A percentile compares a stretch with the other conserved stretches of the same genome.
phyloP scores from a whole-genome alignment of 2,797 vertebrate species.

The Novumbra hubbsi region DNA sequence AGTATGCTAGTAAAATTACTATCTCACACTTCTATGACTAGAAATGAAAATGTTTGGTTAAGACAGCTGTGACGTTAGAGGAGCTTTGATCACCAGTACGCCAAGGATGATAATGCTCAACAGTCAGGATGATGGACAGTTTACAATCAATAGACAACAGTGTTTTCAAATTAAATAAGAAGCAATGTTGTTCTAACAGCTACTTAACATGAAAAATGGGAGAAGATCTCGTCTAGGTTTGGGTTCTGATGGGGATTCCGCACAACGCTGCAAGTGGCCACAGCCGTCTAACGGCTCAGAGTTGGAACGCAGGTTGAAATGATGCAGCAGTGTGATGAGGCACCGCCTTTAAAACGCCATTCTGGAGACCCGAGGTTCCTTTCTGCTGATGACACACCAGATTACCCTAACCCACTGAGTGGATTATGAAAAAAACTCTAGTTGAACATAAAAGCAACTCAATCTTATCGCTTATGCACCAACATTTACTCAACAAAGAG shows the following conservation, averaged over 20 bases:
- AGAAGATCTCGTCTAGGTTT: neutral
- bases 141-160: neutral
- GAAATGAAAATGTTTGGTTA: neutral
- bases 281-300: too few relatives aligned
- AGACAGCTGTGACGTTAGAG: neutral
- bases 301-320: too few relatives aligned
- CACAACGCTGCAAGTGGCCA: too few relatives aligned
- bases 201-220: neutral
- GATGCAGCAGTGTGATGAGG: too few relatives aligned
- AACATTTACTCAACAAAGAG: constrained; percentile 66
- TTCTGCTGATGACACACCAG: constrained; percentile 35
- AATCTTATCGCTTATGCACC: constrained; percentile 65
- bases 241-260: too few relatives aligned
- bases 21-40: neutral
- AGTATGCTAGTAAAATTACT: neutral
- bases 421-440: constrained; percentile 68
- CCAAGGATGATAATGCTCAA: neutral
- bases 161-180: neutral
- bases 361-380: constrained; percentile 2
- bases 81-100: neutral
- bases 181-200: neutral
- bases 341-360: too few relatives aligned
- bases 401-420: constrained; percentile 44
- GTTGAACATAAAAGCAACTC: constrained; percentile 64
- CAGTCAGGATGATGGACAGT: neutral